Evolutionary conservation across 2,888 invertebrate genomes (phyloP), one percentile per base, ranked within the genome.

Genomic region (Charanyca ferruginea): DNA sequence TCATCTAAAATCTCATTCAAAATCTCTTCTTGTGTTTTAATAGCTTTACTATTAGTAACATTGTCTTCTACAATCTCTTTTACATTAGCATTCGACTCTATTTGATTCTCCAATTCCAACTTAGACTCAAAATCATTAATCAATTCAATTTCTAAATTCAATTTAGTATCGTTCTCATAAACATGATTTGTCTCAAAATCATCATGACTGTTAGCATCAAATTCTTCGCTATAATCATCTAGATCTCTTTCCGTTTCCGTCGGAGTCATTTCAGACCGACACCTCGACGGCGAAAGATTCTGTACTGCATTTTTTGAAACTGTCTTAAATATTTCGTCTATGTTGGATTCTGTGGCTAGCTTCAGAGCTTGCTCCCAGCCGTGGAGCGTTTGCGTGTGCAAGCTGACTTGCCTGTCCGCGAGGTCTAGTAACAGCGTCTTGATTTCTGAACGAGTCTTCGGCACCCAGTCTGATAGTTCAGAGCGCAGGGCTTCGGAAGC

Each of bases 401-500:
- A 73, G 49, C 69, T 68, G 0, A 94, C 88, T 62, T 94, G 93
- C n/a, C 88, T 80, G 9, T 92, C 89, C 0, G 94, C 94, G 0
- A 94, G 44, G 0, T 94, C 93, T 1, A 94, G 74, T 0, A 95
- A 87, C 0, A 93, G 42, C 0, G 86, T 58, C 49, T 92, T 93
- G 18, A 94, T 86, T 59, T 95, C 94, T 0, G 88, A 65, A 0
- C 88, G 82, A 0, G 94, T 95, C 70, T 94, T 93, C 0, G 93
- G 92, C 5, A 90, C 84, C 95, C 95, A 95, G 70, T 94, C 94
- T 0, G 91, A 82, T 0, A 95, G 80, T 47, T 95, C 95, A 0
- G 93, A 91, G 0, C 95, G 89, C 0, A 95, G 82, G 0, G 94
- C 94, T 55, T 95, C 94, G 0, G 94, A 93, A 0, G 94, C 93